These are phyloP conservation scores for Phoxinus dragarum DNA, from an alignment of 2,797 vertebrate genomes.

Conservation along the genomic window DNA sequence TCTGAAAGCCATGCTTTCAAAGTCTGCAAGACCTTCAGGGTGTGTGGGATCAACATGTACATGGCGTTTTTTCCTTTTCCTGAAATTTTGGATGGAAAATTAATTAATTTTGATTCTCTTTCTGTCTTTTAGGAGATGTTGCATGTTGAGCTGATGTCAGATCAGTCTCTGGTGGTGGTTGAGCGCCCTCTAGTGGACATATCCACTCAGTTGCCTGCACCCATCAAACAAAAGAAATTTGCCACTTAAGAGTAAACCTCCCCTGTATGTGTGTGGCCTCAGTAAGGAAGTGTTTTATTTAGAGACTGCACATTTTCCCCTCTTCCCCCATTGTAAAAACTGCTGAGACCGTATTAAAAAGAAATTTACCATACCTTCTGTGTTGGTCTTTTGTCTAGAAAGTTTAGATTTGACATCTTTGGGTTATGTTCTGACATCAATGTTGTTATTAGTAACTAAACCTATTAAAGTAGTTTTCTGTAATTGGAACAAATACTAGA, in stretches of 20 bases:
- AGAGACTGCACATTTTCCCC: background rate
- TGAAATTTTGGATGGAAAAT: background rate
- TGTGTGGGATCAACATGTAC: slow-evolving; percentile 59
- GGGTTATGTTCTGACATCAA: background rate
- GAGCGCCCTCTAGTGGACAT: slow-evolving; percentile 90
- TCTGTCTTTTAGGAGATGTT: slow-evolving; percentile 81
- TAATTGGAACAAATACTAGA: background rate
- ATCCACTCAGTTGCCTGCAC: slow-evolving; percentile 85
- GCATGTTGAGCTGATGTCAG: slow-evolving; percentile 83
- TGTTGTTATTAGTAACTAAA: background rate
- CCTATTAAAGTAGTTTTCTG: background rate
- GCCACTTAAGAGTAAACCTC: slow-evolving; percentile 81
- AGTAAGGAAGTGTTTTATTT: slow-evolving; percentile 31
- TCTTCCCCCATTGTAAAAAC: slow-evolving; percentile 51
- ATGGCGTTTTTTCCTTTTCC: background rate
- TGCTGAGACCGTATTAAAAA: slow-evolving; percentile 62
- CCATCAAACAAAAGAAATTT: slow-evolving; percentile 92
- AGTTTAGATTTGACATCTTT: background rate
- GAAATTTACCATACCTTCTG: slow-evolving; percentile 54
- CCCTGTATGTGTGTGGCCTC: slow-evolving; percentile 28
- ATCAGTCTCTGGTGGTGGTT: slow-evolving; percentile 88
- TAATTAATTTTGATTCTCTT: background rate
- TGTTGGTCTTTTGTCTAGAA: background rate
- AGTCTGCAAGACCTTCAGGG: slow-evolving; percentile 92
- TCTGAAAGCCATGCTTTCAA: slow-evolving; percentile 88